A percentile compares a stretch with the other conserved stretches of the same genome.
Evolutionary conservation across 2,888 invertebrate species (phyloP).

Genomic region (Cheilosia pagana): DNA sequence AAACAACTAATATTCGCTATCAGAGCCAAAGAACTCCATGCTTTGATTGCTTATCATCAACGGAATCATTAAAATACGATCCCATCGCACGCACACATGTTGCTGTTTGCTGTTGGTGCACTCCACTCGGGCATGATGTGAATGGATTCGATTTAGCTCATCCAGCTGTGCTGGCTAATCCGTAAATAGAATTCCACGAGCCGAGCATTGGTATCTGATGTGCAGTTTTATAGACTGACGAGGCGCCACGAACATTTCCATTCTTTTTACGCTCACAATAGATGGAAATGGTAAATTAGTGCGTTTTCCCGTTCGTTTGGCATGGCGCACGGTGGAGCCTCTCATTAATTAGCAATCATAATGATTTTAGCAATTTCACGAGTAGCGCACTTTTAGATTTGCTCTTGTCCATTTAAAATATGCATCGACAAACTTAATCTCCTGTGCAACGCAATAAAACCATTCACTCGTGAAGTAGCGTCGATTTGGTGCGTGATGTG

Average conservation of each 20-base stretch:
- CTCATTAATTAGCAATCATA: conserved; percentile 49
- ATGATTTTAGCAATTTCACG: conserved; percentile 34
- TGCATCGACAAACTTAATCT: conserved; percentile 37
- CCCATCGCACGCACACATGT: conserved; percentile 50
- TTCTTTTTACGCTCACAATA: not conserved
- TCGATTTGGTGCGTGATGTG: not conserved
- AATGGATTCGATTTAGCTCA: not conserved
- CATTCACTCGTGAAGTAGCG: conserved; percentile 23
- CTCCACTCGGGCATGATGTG: not conserved
- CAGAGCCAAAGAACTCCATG: conserved; percentile 44
- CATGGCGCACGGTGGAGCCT: conserved; percentile 12
- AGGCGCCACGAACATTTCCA: not conserved
- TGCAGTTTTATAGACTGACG: not conserved
- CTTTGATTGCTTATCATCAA: conserved; percentile 58
- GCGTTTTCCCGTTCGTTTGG: conserved; percentile 29
- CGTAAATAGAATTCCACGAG: conserved; percentile 40
- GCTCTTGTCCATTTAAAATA: conserved; percentile 24
- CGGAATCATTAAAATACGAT: conserved; percentile 64
- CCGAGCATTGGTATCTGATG: conserved; percentile 22
- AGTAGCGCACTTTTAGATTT: conserved; percentile 11
- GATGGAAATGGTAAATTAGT: conserved; percentile 24
- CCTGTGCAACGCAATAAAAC: conserved; percentile 25
- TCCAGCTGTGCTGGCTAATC: conserved; percentile 28
- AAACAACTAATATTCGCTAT: conserved; percentile 63
- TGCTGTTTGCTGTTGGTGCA: conserved; percentile 7